A percentile compares a stretch with the other conserved stretches of the same genome.
Conservation (phyloP, 2,797 vertebrate species). For the Acrocephalus scirpaceus region DNA sequence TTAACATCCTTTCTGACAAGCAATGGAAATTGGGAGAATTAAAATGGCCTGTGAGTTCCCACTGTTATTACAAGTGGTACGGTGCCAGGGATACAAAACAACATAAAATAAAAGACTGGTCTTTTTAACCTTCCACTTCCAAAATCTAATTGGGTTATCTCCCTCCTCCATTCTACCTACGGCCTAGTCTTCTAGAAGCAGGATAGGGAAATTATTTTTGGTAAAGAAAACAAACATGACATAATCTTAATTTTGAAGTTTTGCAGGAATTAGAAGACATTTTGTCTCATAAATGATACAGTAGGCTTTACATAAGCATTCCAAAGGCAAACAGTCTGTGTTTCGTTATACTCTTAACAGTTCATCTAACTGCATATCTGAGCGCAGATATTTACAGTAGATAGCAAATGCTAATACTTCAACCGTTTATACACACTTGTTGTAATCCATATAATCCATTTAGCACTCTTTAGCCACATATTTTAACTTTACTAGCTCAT, state of each 20-base stretch:
- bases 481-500: background rate
- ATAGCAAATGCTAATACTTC: background rate
- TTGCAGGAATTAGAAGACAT: background rate
- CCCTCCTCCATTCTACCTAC: background rate
- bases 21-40: background rate
- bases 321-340: background rate
- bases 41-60: background rate
- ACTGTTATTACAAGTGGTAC: background rate
- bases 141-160: background rate
- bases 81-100: background rate
- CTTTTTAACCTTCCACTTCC: background rate
- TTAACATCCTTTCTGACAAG: background rate
- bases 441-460: background rate
- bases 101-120: background rate
- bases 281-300: background rate
- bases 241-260: background rate
- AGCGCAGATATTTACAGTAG: background rate
- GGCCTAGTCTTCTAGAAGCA: background rate
- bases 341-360: background rate
- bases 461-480: background rate
- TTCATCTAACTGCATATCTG: background rate
- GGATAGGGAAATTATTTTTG: background rate
- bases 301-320: background rate
- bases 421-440: background rate
- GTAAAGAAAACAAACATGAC: background rate